These are phyloP conservation scores for Hyles euphorbiae DNA, from an alignment of 1,140 invertebrate species.

Conservation along the genomic window DNA sequence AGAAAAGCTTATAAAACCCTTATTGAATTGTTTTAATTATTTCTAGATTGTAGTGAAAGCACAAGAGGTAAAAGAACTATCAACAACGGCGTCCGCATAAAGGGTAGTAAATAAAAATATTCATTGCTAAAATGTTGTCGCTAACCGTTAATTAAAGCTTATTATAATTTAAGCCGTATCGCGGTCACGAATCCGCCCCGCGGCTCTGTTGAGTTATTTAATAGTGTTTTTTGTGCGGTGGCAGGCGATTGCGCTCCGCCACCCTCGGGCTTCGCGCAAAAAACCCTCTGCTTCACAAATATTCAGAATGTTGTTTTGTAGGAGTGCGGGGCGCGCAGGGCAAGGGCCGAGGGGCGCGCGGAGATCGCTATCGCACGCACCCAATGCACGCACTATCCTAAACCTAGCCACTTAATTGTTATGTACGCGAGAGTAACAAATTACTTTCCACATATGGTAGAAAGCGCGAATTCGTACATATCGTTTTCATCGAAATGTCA, in stretches of 20 bases:
- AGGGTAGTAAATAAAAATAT: background rate
- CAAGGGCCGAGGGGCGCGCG: constrained; percentile 36
- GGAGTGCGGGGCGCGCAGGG: constrained; percentile 44
- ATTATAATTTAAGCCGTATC: constrained; percentile 52
- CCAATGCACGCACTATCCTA: constrained; percentile 71
- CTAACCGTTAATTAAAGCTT: constrained; percentile 61
- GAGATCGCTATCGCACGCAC: constrained; percentile 73
- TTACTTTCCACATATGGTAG: too few species aligned
- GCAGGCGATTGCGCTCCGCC: constrained; percentile 67
- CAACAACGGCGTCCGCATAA: too few species aligned
- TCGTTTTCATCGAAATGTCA: background rate
- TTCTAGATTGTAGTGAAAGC: too few species aligned
- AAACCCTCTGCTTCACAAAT: constrained; percentile 67
- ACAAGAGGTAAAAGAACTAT: too few species aligned
- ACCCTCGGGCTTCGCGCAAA: constrained; percentile 70
- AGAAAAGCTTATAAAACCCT: too few species aligned
- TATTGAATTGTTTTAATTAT: too few species aligned
- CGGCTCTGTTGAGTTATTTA: constrained; percentile 71
- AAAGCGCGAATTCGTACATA: too few species aligned
- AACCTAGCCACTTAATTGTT: constrained; percentile 68
- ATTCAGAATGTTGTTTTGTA: constrained; percentile 70
- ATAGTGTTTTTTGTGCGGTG: constrained; percentile 71
- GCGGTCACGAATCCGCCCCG: constrained; percentile 69
- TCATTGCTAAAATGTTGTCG: constrained; percentile 45
- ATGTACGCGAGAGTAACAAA: constrained; percentile 30